These are phyloP conservation scores for Echeneis naucrates DNA, from an alignment of 2,797 vertebrate species.

Conservation along the genomic window DNA sequence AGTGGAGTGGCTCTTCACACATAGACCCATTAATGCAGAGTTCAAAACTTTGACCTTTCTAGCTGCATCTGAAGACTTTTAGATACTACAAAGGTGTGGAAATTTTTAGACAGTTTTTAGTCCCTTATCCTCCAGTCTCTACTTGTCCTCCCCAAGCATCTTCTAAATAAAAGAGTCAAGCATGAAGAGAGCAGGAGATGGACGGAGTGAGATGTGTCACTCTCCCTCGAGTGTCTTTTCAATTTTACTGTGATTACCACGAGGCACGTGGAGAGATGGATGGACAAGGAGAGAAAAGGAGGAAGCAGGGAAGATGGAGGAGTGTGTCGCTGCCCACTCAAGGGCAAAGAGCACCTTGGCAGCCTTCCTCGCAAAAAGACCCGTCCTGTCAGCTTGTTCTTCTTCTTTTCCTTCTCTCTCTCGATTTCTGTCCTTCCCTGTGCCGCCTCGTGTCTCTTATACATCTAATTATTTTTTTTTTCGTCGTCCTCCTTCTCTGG, in stretches of 20 bases:
- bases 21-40: not conserved
- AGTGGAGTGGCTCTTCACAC: not conserved
- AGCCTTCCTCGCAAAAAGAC: slow-evolving; percentile 43
- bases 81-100: not conserved
- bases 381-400: slow-evolving; percentile 35
- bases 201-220: slow-evolving; percentile 47
- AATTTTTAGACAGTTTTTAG: not conserved
- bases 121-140: not conserved
- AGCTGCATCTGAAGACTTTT: not conserved
- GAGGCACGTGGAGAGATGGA: slow-evolving; percentile 57
- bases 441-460: slow-evolving; percentile 8
- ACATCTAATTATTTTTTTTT: not conserved
- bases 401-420: not conserved
- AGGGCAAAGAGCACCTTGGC: slow-evolving; percentile 76
- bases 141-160: not conserved
- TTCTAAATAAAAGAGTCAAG: slow-evolving; percentile 24
- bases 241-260: slow-evolving; percentile 53
- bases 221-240: slow-evolving; percentile 49
- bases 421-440: slow-evolving; percentile 12
- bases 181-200: slow-evolving; percentile 27
- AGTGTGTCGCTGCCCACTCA: slow-evolving; percentile 67
- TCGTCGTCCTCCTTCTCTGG: no score
- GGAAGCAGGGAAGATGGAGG: slow-evolving; percentile 37
- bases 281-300: slow-evolving; percentile 29
- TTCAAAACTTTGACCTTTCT: not conserved